A percentile compares a stretch with the other conserved stretches of the same genome.
Conservation (phyloP, 92 coral and sea anemone species). For the Metridium senile region DNA sequence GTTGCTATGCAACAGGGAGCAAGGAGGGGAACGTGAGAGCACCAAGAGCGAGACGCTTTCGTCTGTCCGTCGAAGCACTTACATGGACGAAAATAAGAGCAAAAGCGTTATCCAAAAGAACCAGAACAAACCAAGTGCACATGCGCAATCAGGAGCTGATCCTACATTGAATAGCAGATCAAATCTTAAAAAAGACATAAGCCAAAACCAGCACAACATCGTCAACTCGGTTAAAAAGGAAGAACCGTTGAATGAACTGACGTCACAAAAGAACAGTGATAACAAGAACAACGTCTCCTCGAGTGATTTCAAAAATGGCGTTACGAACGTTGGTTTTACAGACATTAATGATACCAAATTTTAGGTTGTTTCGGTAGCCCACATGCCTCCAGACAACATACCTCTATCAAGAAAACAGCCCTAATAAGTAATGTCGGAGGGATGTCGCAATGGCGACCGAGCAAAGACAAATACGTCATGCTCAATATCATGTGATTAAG, state of each 20-base stretch:
- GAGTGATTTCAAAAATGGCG: neutral
- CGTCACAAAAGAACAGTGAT: neutral
- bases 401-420: too few species aligned
- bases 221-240: neutral
- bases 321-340: neutral
- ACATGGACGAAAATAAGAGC: neutral
- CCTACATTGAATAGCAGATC: neutral
- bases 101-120: neutral
- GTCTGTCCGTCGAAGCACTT: neutral
- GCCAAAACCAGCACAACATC: too few species aligned
- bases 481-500: too few species aligned
- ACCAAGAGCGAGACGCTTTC: neutral
- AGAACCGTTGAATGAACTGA: neutral
- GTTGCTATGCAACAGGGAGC: neutral
- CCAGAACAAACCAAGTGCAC: neutral
- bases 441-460: too few species aligned
- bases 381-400: too few species aligned
- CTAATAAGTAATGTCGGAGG: too few species aligned
- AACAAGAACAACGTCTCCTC: neutral
- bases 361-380: too few species aligned
- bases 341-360: neutral
- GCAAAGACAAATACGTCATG: too few species aligned
- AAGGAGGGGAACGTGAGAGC: constrained; percentile 2
- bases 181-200: neutral
- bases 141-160: neutral